Conservation (phyloP, 1,140 invertebrate genomes). For the Drosophila nebulosa region DNA sequence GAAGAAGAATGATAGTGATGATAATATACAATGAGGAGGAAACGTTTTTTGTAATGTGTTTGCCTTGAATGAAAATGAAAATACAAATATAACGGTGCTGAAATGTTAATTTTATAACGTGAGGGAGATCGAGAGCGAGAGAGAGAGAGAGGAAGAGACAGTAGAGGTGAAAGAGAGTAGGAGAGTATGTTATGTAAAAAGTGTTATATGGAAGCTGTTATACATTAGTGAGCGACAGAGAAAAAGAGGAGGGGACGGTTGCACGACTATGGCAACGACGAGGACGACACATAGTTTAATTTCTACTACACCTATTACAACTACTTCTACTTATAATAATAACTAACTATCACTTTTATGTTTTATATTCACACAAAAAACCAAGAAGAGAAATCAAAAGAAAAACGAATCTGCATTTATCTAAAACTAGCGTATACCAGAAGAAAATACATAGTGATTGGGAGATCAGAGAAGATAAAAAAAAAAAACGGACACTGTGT, state of each 20-base stretch:
- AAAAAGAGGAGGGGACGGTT: background rate
- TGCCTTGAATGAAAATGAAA: slow-evolving; percentile 75
- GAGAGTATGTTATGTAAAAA: slow-evolving; percentile 26
- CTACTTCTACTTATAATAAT: background rate
- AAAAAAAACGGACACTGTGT: background rate
- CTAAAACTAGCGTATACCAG: slow-evolving; percentile 15
- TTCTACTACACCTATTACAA: background rate
- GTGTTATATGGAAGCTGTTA: slow-evolving; percentile 60
- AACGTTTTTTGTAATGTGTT: slow-evolving; percentile 66
- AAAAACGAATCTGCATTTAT: background rate
- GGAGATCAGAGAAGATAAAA: background rate
- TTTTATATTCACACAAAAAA: slow-evolving; percentile 9
- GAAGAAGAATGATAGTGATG: background rate
- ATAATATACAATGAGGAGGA: slow-evolving; percentile 30
- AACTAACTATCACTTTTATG: background rate
- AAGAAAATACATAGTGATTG: background rate
- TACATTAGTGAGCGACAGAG: slow-evolving; percentile 1
- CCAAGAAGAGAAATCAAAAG: background rate
- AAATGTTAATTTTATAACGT: slow-evolving; percentile 71
- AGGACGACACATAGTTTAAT: slow-evolving; percentile 13
- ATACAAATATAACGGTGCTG: slow-evolving; percentile 69
- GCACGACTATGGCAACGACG: background rate
- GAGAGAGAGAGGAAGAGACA: slow-evolving; percentile 7
- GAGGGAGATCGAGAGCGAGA: background rate
- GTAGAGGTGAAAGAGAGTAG: slow-evolving; percentile 63